Percentiles rank a stretch among this genome's conserved stretches.
phyloP scores from a whole-genome alignment of 2,888 invertebrate genomes.

The Pyrochroa serraticornis region DNA sequence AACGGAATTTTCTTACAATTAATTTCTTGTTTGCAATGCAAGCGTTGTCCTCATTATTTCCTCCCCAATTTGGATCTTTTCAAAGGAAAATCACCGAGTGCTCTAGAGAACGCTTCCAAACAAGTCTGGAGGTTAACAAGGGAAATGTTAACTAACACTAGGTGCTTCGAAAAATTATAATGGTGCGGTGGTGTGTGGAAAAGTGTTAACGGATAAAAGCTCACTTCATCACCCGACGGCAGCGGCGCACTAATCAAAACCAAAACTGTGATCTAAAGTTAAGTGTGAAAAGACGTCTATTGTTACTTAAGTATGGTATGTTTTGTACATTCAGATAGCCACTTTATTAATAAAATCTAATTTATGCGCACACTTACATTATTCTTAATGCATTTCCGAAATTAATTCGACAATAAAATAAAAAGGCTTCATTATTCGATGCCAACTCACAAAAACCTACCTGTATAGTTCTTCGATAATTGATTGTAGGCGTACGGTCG shows the following conservation, averaged over 20 bases:
- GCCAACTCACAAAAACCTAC: too few species aligned
- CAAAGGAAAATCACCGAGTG: constrained; percentile 77
- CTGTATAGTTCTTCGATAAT: too few species aligned
- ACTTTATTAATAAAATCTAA: constrained; percentile 21
- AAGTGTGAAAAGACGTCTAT: constrained; percentile 23
- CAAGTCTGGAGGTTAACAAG: constrained; percentile 81
- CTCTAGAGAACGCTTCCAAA: constrained; percentile 80
- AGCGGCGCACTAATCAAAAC: background rate
- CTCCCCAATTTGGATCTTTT: constrained; percentile 82
- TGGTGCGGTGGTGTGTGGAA: background rate
- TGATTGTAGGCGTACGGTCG: too few species aligned
- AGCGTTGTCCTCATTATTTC: constrained; percentile 85
- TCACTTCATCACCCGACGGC: background rate
- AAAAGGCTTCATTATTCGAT: too few species aligned
- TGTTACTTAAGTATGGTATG: constrained; percentile 35
- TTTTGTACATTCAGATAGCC: constrained; percentile 34
- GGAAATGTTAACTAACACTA: constrained; percentile 78
- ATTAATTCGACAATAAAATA: background rate
- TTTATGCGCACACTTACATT: background rate
- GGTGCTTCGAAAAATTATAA: constrained; percentile 79
- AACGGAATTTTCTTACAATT: constrained; percentile 84
- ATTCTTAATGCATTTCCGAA: background rate
- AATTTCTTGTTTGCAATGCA: constrained; percentile 84
- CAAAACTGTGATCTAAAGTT: constrained; percentile 22
- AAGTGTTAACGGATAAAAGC: too few species aligned